These are phyloP conservation scores for Mystacornis crossleyi DNA, from an alignment of 2,113 vertebrate genomes.

Conservation along the genomic window DNA sequence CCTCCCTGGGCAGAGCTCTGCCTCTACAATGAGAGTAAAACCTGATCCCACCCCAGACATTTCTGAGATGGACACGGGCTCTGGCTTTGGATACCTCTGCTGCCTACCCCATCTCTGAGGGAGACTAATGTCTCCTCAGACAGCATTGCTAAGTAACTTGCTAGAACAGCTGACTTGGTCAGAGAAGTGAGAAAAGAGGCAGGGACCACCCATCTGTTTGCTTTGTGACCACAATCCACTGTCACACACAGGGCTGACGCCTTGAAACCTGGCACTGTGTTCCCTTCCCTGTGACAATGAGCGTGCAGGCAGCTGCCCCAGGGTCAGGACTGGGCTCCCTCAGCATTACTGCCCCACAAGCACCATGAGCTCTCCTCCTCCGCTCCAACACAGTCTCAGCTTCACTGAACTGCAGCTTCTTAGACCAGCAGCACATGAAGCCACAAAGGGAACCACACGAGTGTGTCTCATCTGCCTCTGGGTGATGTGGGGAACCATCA, in stretches of 20 bases:
- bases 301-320: background rate
- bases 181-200: background rate
- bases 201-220: background rate
- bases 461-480: fast-evolving
- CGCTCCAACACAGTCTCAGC: background rate
- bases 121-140: background rate
- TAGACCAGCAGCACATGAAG: background rate
- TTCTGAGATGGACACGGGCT: fast-evolving
- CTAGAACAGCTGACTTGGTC: background rate
- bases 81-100: background rate
- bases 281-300: background rate
- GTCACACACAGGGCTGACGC: fast-evolving
- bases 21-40: background rate
- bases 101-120: background rate
- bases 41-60: background rate
- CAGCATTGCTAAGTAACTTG: background rate
- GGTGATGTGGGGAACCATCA: background rate
- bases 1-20: background rate
- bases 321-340: background rate
- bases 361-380: background rate
- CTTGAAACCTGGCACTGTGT: background rate
- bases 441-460: fast-evolving
- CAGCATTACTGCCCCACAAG: background rate
- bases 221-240: background rate
- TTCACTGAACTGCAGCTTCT: background rate